Evolutionary conservation across 2,888 invertebrate genomes (phyloP), one percentile per base, ranked within the genome.

Genomic region (Muschampia plurimacula): DNA sequence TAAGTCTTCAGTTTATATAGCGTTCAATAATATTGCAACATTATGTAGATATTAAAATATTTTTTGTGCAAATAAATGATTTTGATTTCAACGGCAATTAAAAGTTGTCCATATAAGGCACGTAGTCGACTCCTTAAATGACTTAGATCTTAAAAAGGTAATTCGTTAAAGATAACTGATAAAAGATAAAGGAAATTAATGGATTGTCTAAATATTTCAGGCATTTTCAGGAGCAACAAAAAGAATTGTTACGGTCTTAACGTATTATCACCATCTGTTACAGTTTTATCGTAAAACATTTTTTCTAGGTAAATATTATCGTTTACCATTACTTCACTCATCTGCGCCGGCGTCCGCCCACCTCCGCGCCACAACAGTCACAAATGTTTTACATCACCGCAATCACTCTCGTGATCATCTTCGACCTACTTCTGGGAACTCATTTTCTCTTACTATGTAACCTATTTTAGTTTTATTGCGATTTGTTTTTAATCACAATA

Each of bases 281-380:
- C 32, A 32, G 32, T 32, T 0, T 13, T 46, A 46, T 13, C 46
- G 13, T 13, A 3, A 5, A 52, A 52, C 55, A 22, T 22, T 15
- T 55, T 55, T 22, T 22, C 0, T 55, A 22, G 55, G 55, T 55
- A 55, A 55, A 55, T 22, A 22, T 13, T 52, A 22, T 22, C 15
- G 76, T 77, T 41, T 79, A 79, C 75, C 80, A 82, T 80, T 80
- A 80, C 77, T 78, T 66, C 59, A 36, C 66, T 44, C 76, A 82
- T 57, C 57, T 32, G 44, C 15, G 82, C 44, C 57, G 15, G 44
- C 15, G 78, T 77, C 81, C 86, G 81, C 89, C 89, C 87, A 89
- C 90, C 77, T 81, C 80, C 81, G 80, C 85, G 82, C 89, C 89
- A 89, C 85, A 86, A 89, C 88, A 9, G 55, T 55, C 55, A 55